Evolutionary conservation across 2,888 invertebrate species (phyloP), one percentile per base, ranked within the genome.

Genomic region (Cryptocephalus moraei): DNA sequence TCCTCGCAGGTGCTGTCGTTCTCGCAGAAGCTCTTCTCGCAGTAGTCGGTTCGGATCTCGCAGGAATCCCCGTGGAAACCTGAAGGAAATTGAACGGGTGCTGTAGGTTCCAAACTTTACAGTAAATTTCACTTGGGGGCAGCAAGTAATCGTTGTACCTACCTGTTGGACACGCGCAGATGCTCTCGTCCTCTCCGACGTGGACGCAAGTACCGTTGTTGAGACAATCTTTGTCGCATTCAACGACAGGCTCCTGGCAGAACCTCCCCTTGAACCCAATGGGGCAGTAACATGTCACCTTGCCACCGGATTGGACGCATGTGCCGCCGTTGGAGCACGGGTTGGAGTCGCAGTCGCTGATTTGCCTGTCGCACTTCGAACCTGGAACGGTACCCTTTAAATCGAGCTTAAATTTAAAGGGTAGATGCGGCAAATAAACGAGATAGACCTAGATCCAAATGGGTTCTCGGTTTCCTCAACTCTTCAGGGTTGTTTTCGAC

Each of bases 261-360:
- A 66, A 70, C 8, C 51, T 52, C 1, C 80, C 36, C 1, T 64
- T 63, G 55, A 68, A 79, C 12, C 74, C 75, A 39, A 65, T 58
- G 9, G 64, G 62, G 57, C 82, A 81, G 0, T 57, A 52, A 50
- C 81, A 82, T 10, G 49, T 57, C 51, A 70, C 75, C 1, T n/a
- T n/a, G 48, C 53, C 49, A 59, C 55, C 44, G 53, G 60, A n/a
- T 13, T 49, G 32, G 6, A 38, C 13, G 54, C 81, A 81, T 1
- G 62, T 62, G 1, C 75, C 80, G 39, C 71, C 73, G 59, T 80
- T 77, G 32, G 72, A 62, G 55, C 81, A 81, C 1, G 79, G 79
- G 36, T 67, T 68, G 1, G 76, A 74, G 31, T 66, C 61, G 47
- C 80, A 80, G 1, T 66, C 62, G 56, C 73, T 67, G 12, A 72